These are phyloP conservation scores for Drosophila barbarae DNA, from an alignment of 2,888 invertebrate genomes.

Conservation along the genomic window DNA sequence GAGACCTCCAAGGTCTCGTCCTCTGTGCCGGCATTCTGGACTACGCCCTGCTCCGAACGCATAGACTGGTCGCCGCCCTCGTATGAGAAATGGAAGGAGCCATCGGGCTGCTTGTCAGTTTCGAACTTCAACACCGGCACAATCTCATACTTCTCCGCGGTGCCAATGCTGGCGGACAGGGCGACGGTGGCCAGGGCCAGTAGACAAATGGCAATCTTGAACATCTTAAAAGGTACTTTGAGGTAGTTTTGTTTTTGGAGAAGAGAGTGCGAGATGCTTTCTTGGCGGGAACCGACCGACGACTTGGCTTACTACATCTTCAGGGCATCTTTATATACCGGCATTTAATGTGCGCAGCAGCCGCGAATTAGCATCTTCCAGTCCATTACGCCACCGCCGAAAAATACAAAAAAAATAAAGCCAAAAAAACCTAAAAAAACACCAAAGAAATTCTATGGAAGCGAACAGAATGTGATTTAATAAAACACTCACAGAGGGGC, in stretches of 20 bases:
- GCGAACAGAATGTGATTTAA: constrained; percentile 53
- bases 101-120: constrained; percentile 67
- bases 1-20: constrained; percentile 72
- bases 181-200: constrained; percentile 59
- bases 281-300: constrained; percentile 33
- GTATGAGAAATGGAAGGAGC: constrained; percentile 74
- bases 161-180: constrained; percentile 62
- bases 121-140: constrained; percentile 69
- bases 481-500: constrained; percentile 60
- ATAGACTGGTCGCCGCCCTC: constrained; percentile 74
- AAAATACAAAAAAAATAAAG: constrained; percentile 33
- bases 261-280: constrained; percentile 22
- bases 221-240: constrained; percentile 54
- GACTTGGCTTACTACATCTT: constrained; percentile 57
- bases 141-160: constrained; percentile 62
- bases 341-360: constrained; percentile 39
- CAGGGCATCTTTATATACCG: constrained; percentile 70
- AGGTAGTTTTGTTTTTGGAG: constrained; percentile 2
- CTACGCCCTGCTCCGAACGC: constrained; percentile 67
- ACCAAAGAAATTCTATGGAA: constrained; percentile 66
- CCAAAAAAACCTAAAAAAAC: constrained; percentile 24
- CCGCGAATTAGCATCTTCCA: constrained; percentile 64
- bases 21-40: constrained; percentile 72
- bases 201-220: constrained; percentile 66
- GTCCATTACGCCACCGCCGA: constrained; percentile 56